Evolutionary conservation across 2,888 invertebrate species (phyloP).

Genomic region (Emmelina monodactyla): DNA sequence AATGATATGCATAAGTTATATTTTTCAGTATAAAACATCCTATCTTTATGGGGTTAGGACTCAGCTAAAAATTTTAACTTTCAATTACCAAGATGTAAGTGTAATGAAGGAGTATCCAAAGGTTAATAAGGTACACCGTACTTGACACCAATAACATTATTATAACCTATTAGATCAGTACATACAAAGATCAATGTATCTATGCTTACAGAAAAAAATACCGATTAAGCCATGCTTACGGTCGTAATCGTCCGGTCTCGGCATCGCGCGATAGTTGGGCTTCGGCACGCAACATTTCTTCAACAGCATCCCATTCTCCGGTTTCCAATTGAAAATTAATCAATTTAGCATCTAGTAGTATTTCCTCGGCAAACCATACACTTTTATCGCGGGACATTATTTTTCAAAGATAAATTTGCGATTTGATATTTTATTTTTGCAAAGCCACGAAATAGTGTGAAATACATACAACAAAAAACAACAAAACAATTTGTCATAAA

Average conservation of each 20-base stretch:
- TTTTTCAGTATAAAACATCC: too few species aligned
- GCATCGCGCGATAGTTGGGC: constrained; percentile 57
- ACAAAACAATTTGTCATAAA: too few species aligned
- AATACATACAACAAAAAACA: too few species aligned
- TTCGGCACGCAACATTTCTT: constrained; percentile 59
- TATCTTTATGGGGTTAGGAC: too few species aligned
- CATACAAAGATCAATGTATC: background rate
- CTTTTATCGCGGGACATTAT: constrained; percentile 62
- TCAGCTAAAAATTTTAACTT: too few species aligned
- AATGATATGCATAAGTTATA: too few species aligned
- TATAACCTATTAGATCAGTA: background rate
- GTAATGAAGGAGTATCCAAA: background rate
- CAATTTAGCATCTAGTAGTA: constrained; percentile 55
- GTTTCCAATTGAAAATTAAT: constrained; percentile 59
- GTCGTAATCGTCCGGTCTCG: constrained; percentile 55
- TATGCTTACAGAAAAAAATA: background rate
- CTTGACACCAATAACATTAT: background rate
- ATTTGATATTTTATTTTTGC: too few species aligned
- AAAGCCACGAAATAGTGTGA: too few species aligned
- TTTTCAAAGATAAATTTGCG: too few species aligned
- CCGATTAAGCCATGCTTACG: constrained; percentile 31
- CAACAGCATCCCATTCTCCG: constrained; percentile 61
- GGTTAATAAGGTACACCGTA: background rate
- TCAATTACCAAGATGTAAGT: too few species aligned
- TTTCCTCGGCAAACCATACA: constrained; percentile 63